These are phyloP conservation scores for Orthosia incerta DNA, from an alignment of 2,888 invertebrate species.

Conservation along the genomic window DNA sequence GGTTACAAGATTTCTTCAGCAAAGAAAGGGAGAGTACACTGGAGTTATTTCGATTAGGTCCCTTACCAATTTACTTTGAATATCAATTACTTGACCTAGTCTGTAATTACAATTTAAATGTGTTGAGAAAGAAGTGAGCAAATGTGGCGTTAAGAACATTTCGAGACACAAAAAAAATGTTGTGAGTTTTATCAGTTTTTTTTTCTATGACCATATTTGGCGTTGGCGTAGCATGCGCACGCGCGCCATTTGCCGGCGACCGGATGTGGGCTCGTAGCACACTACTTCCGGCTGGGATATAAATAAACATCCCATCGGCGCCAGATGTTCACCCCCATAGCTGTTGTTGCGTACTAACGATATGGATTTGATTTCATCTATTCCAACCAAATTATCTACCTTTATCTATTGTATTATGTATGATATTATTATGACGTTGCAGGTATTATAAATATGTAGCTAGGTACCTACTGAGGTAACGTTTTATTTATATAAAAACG, in stretches of 20 bases:
- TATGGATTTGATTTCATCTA: slow-evolving; percentile 44
- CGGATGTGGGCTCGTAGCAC: slow-evolving; percentile 85
- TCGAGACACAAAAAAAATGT: background rate
- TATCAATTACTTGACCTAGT: slow-evolving; percentile 4
- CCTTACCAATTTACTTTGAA: slow-evolving; percentile 6
- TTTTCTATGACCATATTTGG: slow-evolving; percentile 55
- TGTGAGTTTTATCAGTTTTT: background rate
- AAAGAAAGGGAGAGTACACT: slow-evolving; percentile 1
- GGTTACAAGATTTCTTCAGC: slow-evolving; percentile 35
- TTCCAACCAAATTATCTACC: background rate
- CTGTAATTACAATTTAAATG: slow-evolving; percentile 12
- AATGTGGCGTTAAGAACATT: background rate
- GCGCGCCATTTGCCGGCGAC: slow-evolving; percentile 74
- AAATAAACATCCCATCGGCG: slow-evolving; percentile 83
- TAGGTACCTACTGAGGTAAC: too few species aligned
- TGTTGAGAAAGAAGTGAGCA: background rate
- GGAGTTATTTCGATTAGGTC: slow-evolving; percentile 19
- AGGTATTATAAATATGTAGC: too few species aligned
- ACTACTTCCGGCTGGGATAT: slow-evolving; percentile 84
- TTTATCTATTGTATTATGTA: background rate
- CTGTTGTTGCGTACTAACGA: slow-evolving; percentile 37
- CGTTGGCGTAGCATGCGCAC: slow-evolving; percentile 64
- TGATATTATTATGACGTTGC: background rate
- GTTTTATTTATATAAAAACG: too few species aligned
- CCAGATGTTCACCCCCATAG: slow-evolving; percentile 85